Percentiles rank a stretch among this genome's conserved stretches.
Evolutionary conservation across 2,797 vertebrate genomes (phyloP).

Genomic region (Leuciscus waleckii): DNA sequence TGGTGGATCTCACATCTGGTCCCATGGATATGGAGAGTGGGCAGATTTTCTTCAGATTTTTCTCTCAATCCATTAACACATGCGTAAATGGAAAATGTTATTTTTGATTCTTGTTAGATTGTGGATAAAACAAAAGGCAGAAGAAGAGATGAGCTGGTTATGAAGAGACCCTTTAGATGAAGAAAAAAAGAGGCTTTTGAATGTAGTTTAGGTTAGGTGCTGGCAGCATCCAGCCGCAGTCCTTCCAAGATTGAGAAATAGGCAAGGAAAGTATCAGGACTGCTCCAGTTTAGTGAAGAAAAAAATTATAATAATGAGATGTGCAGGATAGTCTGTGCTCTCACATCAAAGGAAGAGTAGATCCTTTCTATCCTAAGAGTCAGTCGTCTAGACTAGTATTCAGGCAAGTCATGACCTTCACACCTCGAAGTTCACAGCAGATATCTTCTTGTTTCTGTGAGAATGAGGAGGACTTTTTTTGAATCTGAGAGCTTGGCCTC

Average conservation of each 20-base stretch:
- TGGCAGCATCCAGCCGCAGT: not conserved
- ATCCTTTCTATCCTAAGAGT: conserved; percentile 18
- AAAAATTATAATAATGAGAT: not conserved
- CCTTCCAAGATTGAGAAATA: conserved; percentile 15
- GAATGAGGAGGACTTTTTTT: not conserved
- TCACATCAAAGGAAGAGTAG: conserved; percentile 13
- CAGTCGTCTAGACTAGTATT: conserved; percentile 4
- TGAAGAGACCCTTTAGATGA: not conserved
- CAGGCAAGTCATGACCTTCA: conserved; percentile 20
- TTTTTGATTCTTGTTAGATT: not conserved
- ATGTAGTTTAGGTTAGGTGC: not conserved
- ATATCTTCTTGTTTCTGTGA: not conserved
- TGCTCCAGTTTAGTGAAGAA: not conserved
- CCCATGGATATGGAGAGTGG: not conserved
- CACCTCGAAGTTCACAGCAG: not conserved
- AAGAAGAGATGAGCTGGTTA: not conserved
- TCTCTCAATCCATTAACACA: not conserved
- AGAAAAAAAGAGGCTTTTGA: not conserved
- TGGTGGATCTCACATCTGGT: too few species aligned
- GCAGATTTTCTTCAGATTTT: not conserved
- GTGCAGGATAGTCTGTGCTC: not conserved
- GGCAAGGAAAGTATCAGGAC: conserved; percentile 15
- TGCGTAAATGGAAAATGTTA: not conserved
- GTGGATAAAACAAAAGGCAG: not conserved
- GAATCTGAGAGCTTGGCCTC: not conserved